Evolutionary conservation across 2,797 vertebrate genomes (phyloP), one percentile per base, ranked within the genome.

Genomic region (Ptychadena robeensis): DNA sequence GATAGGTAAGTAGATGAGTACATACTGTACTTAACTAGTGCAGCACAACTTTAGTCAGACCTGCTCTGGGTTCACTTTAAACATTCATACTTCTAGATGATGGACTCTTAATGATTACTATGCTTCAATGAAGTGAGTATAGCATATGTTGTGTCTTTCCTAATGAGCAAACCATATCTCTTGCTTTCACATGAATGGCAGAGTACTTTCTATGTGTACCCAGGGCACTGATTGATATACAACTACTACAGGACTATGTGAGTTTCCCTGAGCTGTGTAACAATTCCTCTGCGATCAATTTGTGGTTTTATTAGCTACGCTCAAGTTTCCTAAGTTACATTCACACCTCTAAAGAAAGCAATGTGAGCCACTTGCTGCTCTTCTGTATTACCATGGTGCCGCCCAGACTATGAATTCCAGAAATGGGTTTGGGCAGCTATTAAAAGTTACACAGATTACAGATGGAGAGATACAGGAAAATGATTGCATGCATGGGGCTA

Each of bases 271-370:
- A 71, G 35, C 66, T 48, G 67, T n/a, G 40, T 78, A 78, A 79
- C 61, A 78, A 78, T 83, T 78, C 73, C 67, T 37, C 74, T 31
- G 53, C 67, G 73, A 65, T 78, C 61, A 48, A 40, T 77, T 71
- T 34, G 27, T 77, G 18, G 63, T 79, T 83, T 83, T 72, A 83
- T 35, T 63, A 70, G 73, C 72, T 48, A 38, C 31, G 30, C 57
- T 82, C 37, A 38, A 64, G 74, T 83, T 78, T 83, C 81, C 81
- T 70, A 64, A 72, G 81, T 79, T 79, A 66, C 53, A 72, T 78
- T 83, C 81, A 83, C 81, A 83, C 81, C n/a, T 83, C 81, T 83
- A 83, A 78, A 83, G 81, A 83, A 83, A 78, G 81, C 73, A 76
- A 34, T 44, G 44, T 34, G 77, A 40, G 73, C 67, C 81, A 83